These are phyloP conservation scores for Achroia grisella DNA, from an alignment of 1,140 invertebrate genomes.

Conservation along the genomic window DNA sequence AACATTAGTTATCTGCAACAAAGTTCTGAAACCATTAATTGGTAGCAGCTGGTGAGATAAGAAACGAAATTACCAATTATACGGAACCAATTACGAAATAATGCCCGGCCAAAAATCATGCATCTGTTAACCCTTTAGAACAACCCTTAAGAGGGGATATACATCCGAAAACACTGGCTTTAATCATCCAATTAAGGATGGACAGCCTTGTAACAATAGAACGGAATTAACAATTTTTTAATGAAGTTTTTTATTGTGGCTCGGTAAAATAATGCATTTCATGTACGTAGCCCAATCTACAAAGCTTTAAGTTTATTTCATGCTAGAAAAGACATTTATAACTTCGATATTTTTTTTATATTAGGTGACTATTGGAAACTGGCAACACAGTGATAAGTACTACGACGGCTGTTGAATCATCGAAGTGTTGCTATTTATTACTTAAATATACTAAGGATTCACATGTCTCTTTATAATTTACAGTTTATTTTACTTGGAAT, in stretches of 20 bases:
- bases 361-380: too few species aligned
- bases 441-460: too few species aligned
- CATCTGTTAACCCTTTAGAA: conserved; percentile 57
- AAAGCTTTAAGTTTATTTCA: too few species aligned
- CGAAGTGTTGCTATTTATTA: too few species aligned
- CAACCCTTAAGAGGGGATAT: not conserved
- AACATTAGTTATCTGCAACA: conserved; percentile 12
- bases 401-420: too few species aligned
- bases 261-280: too few species aligned
- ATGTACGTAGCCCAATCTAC: too few species aligned
- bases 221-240: conserved; percentile 23
- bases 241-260: conserved; percentile 4
- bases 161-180: conserved; percentile 25
- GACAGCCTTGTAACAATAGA: conserved; percentile 27
- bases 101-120: conserved; percentile 46
- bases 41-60: conserved; percentile 8
- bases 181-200: conserved; percentile 41
- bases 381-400: too few species aligned
- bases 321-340: too few species aligned
- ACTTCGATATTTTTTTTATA: too few species aligned
- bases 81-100: conserved; percentile 21
- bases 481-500: too few species aligned
- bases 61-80: conserved; percentile 40
- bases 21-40: conserved; percentile 34
- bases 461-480: too few species aligned